phyloP scores from a whole-genome alignment of 2,888 invertebrate genomes.

The Mongoloraphidia duomilia region DNA sequence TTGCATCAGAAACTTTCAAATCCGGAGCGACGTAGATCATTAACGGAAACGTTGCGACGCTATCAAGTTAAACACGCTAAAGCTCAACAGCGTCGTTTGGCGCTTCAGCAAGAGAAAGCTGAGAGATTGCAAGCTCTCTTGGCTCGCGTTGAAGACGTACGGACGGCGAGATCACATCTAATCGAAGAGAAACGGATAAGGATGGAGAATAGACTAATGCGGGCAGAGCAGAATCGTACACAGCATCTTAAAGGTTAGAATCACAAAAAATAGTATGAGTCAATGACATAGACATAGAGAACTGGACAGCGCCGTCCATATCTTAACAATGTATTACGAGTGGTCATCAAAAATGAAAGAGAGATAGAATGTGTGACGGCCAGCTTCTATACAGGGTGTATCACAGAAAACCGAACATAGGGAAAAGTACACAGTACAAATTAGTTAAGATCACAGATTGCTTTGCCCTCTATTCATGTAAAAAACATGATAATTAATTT shows the following conservation, averaged over 20 bases:
- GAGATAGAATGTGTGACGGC: too few species aligned
- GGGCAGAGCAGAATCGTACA: conserved; percentile 84
- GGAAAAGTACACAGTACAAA: too few species aligned
- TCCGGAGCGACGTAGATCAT: conserved; percentile 70
- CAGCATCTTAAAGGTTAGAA: conserved; percentile 46
- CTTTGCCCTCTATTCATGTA: too few species aligned
- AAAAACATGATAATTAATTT: too few species aligned
- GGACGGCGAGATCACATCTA: conserved; percentile 70
- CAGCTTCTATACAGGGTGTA: too few species aligned
- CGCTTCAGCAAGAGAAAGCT: conserved; percentile 69
- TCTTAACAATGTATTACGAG: too few species aligned
- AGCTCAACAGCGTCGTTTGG: conserved; percentile 75
- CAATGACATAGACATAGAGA: too few species aligned
- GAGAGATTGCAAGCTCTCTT: conserved; percentile 72
- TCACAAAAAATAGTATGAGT: not conserved
- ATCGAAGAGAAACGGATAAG: conserved; percentile 65
- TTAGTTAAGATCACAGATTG: too few species aligned
- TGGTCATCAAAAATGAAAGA: too few species aligned
- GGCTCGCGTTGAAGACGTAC: conserved; percentile 73
- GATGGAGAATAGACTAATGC: conserved; percentile 61
- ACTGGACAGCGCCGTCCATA: too few species aligned
- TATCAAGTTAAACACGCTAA: conserved; percentile 85
- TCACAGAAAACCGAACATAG: too few species aligned
- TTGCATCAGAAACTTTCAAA: conserved; percentile 89
- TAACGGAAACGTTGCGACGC: conserved; percentile 62